These are phyloP conservation scores for Apotomis capreana DNA, from an alignment of 2,888 invertebrate species.

Conservation along the genomic window DNA sequence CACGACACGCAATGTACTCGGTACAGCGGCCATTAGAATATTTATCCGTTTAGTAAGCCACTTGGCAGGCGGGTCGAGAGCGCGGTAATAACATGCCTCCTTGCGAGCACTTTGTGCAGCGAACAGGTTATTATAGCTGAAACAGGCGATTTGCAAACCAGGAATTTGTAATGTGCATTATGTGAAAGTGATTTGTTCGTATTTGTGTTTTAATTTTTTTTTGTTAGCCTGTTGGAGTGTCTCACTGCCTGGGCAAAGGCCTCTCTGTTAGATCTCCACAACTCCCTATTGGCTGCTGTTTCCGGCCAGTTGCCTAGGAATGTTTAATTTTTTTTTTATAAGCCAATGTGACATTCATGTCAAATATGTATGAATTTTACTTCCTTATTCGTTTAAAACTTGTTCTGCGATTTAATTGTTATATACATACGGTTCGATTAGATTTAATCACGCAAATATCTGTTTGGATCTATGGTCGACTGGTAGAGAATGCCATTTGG, in stretches of 20 bases:
- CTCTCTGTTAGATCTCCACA: too few relatives aligned
- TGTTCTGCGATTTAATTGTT: too few relatives aligned
- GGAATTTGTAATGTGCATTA: conserved; percentile 1
- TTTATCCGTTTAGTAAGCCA: conserved; percentile 1
- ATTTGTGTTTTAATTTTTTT: background rate
- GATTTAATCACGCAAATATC: background rate
- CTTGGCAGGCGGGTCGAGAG: conserved; percentile 1
- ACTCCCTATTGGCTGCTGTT: too few relatives aligned
- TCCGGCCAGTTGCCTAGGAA: too few relatives aligned
- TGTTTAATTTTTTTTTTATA: too few relatives aligned
- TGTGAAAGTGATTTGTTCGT: background rate
- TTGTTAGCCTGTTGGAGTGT: background rate
- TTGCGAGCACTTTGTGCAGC: conserved; percentile 2
- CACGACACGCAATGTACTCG: conserved; percentile 6
- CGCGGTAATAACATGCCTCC: background rate
- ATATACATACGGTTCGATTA: background rate
- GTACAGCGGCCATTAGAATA: conserved; percentile 1
- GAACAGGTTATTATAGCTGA: background rate
- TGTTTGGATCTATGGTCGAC: background rate
- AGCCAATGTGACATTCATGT: too few relatives aligned
- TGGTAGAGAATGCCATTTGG: too few relatives aligned
- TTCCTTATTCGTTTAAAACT: too few relatives aligned
- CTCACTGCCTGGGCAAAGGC: too few relatives aligned
- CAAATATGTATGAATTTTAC: too few relatives aligned
- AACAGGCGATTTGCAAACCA: background rate